A percentile compares a stretch with the other conserved stretches of the same genome.
Evolutionary conservation across 2,888 invertebrate genomes (phyloP).

Genomic region (Flexamia atlantica): DNA sequence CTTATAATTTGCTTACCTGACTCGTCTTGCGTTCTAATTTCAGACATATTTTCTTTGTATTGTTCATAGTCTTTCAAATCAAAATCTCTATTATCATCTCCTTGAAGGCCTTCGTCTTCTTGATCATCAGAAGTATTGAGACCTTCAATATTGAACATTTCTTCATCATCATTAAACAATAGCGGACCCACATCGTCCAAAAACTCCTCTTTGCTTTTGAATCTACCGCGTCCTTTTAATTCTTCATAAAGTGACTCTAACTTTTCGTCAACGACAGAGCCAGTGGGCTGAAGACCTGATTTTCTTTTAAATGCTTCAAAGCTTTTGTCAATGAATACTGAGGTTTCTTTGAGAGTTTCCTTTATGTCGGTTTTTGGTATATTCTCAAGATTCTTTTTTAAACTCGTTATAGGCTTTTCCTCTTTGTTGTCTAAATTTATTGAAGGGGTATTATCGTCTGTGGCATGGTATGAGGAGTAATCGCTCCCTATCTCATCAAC

Average conservation of each 20-base stretch:
- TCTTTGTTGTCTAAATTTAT: too few species aligned
- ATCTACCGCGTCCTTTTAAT: neutral
- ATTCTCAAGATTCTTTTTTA: too few species aligned
- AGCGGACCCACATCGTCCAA: neutral
- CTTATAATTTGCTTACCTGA: neutral
- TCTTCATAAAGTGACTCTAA: neutral
- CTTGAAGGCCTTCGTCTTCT: neutral
- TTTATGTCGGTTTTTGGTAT: too few species aligned
- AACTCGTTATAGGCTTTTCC: too few species aligned
- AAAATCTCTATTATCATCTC: neutral
- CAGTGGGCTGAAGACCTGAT: neutral
- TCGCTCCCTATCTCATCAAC: too few species aligned
- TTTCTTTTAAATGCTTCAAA: too few species aligned
- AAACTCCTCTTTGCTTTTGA: neutral
- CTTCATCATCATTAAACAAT: neutral
- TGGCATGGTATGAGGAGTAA: too few species aligned
- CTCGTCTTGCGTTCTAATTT: neutral
- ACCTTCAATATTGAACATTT: neutral
- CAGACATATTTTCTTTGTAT: neutral
- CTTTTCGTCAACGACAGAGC: neutral
- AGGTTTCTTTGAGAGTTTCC: too few species aligned
- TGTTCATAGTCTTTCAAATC: conserved; percentile 8
- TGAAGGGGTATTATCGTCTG: too few species aligned
- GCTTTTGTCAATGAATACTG: too few species aligned
- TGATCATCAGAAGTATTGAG: neutral